phyloP scores from a whole-genome alignment of 2,113 vertebrate species.

The Lethenteron camtschaticum region DNA sequence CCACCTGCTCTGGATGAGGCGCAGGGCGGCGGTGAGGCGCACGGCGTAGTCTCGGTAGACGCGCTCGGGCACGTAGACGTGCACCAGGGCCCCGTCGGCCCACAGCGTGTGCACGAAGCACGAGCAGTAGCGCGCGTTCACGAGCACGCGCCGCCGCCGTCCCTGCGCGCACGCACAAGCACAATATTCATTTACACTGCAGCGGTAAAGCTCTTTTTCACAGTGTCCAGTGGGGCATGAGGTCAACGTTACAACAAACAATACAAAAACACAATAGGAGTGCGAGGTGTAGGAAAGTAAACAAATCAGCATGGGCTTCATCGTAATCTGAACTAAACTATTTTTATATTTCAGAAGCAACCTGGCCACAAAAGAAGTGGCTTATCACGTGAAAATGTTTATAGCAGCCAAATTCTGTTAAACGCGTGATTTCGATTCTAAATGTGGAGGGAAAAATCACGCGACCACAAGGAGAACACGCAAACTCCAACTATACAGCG shows the following conservation, averaged over 20 bases:
- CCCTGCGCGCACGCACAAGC: constrained; percentile 11
- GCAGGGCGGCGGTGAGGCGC: constrained; percentile 22
- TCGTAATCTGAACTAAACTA: no score
- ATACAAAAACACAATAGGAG: background rate
- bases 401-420: no score
- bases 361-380: no score
- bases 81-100: constrained; percentile 37
- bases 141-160: constrained; percentile 26
- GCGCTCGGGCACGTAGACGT: constrained; percentile 26
- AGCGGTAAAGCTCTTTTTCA: background rate
- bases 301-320: no score
- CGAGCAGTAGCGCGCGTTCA: constrained; percentile 40
- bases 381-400: no score
- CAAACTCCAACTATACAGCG: background rate
- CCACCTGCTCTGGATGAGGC: constrained; percentile 27
- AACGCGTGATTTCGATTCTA: no score
- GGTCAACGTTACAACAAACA: background rate
- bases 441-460: no score
- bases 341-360: no score
- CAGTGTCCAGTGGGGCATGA: background rate
- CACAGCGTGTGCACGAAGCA: constrained; percentile 29
- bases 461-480: no score
- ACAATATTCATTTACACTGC: background rate
- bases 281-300: no score
- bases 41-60: constrained; percentile 24